Evolutionary conservation across 92 coral and sea anemone genomes (phyloP).

Genomic region (Chrysogorgia sp.): DNA sequence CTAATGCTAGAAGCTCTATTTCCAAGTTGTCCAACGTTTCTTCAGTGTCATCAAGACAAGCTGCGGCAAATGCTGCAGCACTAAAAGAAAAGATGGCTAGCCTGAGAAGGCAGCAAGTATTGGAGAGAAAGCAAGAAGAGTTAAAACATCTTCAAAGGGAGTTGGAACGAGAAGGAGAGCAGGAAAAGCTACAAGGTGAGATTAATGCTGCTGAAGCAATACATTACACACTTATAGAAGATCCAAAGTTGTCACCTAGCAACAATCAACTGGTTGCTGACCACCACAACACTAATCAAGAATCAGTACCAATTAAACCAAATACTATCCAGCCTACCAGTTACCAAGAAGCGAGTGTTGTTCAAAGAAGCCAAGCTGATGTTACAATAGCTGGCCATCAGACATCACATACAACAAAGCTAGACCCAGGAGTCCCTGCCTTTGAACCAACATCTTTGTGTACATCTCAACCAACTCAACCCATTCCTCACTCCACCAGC

Average conservation of each 20-base stretch:
- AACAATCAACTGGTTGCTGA: too few species aligned
- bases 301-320: too few species aligned
- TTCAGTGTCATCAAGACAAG: slow-evolving; percentile 20
- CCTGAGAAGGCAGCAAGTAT: slow-evolving; percentile 22
- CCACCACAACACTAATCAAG: too few species aligned
- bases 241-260: too few species aligned
- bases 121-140: slow-evolving; percentile 24
- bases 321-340: too few species aligned
- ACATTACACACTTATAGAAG: background rate
- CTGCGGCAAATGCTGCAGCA: slow-evolving; percentile 32
- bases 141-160: too few species aligned
- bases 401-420: too few species aligned
- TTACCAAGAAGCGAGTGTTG: too few species aligned
- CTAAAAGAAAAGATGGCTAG: slow-evolving; percentile 17
- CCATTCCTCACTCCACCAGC: background rate
- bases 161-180: slow-evolving; percentile 35
- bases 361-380: too few species aligned
- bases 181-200: slow-evolving; percentile 28
- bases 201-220: slow-evolving; percentile 24
- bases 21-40: background rate
- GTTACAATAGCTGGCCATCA: too few species aligned
- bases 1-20: background rate
- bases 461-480: background rate
- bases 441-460: background rate
- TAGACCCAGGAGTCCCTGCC: background rate